Base-by-base conservation (phyloP, 2,888 invertebrate species). In the Artemia sinica region DNA sequence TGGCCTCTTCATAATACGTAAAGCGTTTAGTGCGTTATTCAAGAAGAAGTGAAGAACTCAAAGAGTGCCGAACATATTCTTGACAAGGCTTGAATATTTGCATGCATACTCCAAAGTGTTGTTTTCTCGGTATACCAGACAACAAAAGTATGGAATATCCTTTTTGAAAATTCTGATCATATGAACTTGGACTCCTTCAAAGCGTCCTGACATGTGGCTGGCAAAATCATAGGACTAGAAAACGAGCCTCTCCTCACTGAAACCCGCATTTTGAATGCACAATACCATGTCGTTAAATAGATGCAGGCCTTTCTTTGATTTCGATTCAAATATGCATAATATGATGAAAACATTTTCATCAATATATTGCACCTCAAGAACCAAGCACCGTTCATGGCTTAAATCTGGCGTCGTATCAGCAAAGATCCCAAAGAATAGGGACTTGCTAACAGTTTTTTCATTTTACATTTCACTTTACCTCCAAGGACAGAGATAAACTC, bases 151-250 rank as follows among this genome's bases (percentile, higher is more conserved):
- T 14, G 66, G n/a, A 65, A 65, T 65, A 8, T 14, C 8, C 66
- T 2, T 65, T 65, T 65, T 12, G 41, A n/a, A 48, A n/a, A 65
- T 28, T 12, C 14, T 12, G 5, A 14, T 41, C 28, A 65, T 48
- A 48, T 65, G 66, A 12, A 12, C 18, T 48, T 65, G n/a, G 14
- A 48, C 65, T 41, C 65, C 65, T 11, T 14, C 14, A 65, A 41
- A 41, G 11, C 14, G 28, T 48, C n/a, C 65, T 48, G 65, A 65
- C 65, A 65, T 65, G n/a, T 14, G 12, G 14, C 48, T 41, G 41
- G 65, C 48, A n/a, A 65, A 65, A 8, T 65, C 65, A 7, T 65
- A 65, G 12, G 65, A 65, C 48, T 65, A 48, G n/a, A n/a, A 65
- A 48, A 65, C 41, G 12, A 65, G 12, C 65, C n/a, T 65, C 65